Evolutionary conservation across 2,888 invertebrate genomes (phyloP).

Genomic region (Dryococelus australis): DNA sequence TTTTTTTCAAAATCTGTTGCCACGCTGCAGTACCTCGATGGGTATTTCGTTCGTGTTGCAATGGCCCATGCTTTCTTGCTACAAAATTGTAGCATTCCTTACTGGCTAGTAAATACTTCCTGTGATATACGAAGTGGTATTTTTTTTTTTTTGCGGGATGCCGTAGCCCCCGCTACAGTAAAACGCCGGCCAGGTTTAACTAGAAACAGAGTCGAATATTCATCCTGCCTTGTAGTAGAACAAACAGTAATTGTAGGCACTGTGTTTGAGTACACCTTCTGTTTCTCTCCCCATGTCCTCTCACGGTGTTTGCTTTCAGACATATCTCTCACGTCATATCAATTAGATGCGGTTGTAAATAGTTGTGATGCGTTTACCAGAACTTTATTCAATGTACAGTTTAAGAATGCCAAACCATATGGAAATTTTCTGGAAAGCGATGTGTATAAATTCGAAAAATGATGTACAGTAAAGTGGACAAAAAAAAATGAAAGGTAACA

Average conservation of each 20-base stretch:
- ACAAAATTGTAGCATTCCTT: not conserved
- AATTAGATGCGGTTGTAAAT: not conserved
- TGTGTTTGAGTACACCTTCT: not conserved
- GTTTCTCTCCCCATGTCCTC: not conserved
- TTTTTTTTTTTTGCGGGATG: not conserved
- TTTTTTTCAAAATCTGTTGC: not conserved
- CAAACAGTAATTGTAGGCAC: not conserved
- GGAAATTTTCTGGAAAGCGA: not conserved
- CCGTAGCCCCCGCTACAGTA: not conserved
- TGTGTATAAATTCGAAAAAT: not conserved
- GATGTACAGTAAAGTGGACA: not conserved
- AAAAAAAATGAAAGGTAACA: not conserved
- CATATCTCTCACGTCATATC: conserved; percentile 11
- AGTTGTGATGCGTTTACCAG: not conserved
- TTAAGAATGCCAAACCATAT: not conserved
- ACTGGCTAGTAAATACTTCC: not conserved
- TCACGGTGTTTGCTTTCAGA: not conserved
- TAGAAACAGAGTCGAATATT: not conserved
- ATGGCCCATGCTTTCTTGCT: not conserved
- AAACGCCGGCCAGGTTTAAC: not conserved
- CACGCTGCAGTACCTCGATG: not conserved
- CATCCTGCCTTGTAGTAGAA: not conserved
- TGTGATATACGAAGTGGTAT: not conserved
- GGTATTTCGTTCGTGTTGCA: not conserved
- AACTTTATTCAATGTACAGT: not conserved